Conservation (phyloP, 2,113 vertebrate genomes). For the Phainopepla nitens region DNA sequence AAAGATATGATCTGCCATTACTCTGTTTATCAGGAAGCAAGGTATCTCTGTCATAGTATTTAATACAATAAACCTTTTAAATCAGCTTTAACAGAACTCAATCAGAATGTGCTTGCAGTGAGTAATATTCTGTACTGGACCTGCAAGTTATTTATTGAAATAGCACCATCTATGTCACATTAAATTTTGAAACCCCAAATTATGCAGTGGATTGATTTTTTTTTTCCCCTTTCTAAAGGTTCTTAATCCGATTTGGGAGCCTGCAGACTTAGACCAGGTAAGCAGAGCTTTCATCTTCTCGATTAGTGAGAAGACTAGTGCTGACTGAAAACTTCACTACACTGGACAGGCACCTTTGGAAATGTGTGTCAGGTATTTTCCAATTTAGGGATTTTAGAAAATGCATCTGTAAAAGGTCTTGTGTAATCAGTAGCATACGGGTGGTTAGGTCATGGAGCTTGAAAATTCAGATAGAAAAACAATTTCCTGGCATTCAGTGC, state of each 20-base stretch:
- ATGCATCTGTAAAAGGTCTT: background rate
- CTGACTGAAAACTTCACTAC: background rate
- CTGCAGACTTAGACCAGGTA: background rate
- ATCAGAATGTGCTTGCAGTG: background rate
- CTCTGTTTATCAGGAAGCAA: background rate
- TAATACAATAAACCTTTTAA: constrained; percentile 49
- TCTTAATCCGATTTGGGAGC: background rate
- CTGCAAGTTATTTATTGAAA: background rate
- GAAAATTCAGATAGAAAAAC: background rate
- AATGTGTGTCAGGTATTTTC: background rate
- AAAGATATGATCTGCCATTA: background rate
- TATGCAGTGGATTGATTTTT: background rate
- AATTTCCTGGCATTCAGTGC: background rate
- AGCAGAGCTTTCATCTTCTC: background rate
- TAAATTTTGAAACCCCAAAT: background rate
- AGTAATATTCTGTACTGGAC: background rate
- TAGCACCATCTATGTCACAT: background rate
- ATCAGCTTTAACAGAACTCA: constrained; percentile 47
- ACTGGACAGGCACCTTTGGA: background rate
- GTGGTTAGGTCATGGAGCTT: background rate
- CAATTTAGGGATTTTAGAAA: background rate
- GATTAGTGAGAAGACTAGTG: background rate
- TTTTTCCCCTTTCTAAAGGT: background rate
- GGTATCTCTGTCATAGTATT: background rate
- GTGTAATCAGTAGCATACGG: background rate